Evolutionary conservation across 2,888 invertebrate genomes (phyloP).

Genomic region (Leptinotarsa juncta): DNA sequence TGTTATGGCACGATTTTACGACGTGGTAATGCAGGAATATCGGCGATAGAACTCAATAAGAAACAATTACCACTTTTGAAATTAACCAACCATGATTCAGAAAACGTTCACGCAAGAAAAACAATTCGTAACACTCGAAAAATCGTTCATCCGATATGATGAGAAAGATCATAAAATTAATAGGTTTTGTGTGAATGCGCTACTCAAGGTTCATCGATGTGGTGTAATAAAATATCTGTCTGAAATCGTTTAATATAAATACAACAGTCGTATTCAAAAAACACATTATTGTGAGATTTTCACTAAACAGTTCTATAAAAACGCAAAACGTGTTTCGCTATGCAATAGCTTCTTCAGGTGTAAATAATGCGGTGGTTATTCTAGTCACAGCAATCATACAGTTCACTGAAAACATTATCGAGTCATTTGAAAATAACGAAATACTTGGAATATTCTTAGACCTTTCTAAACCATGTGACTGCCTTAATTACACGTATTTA

Average conservation of each 20-base stretch:
- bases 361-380: no score
- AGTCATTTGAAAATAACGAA: no score
- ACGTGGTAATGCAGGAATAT: not conserved
- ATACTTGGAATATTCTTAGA: no score
- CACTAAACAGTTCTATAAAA: no score
- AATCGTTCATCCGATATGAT: constrained; percentile 10
- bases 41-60: not conserved
- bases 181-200: constrained; percentile 1
- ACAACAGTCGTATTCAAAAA: not conserved
- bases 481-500: no score
- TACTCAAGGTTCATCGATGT: not conserved
- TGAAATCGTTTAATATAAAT: not conserved
- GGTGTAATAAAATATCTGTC: not conserved
- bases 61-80: constrained; percentile 8
- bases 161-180: constrained; percentile 10
- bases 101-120: not conserved
- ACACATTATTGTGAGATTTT: no score
- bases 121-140: constrained; percentile 14
- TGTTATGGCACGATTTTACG: constrained; percentile 4
- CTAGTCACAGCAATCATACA: no score
- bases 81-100: constrained; percentile 11
- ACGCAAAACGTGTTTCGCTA: not conserved
- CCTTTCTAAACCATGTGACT: no score
- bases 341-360: no score
- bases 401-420: no score